Evolutionary conservation across 2,888 invertebrate genomes (phyloP), one percentile per base, ranked within the genome.

Genomic region (Anodontia alba): DNA sequence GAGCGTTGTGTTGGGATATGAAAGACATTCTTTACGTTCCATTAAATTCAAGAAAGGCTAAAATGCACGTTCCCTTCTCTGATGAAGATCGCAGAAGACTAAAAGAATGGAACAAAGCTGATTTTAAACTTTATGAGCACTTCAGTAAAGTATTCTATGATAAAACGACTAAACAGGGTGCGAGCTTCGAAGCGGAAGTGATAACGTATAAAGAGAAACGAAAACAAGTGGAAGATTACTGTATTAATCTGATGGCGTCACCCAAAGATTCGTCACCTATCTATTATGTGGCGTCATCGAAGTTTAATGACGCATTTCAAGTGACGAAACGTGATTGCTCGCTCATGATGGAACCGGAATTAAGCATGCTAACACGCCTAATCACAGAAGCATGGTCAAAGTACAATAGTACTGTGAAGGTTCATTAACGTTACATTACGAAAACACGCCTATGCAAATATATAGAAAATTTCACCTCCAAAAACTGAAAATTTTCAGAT

Each of bases 21-120:
- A 83, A 89, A 66, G 93, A 94, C 72, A 90, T 94, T 23, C 46
- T 94, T 5, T 92, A 90, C 76, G 75, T 91, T 12, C 88, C 86
- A 17, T 83, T 88, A 31, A 91, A 92, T 80, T 70, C 68, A n/a
- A 80, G 81, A 26, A 26, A 49, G 8, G 71, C 46, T 8, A 88
- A 80, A 51, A 17, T 57, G 2, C 71, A 83, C 10, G 54, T 86
- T 10, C 38, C 70, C 10, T 38, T 89, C 17, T 80, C 90, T 17
- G 69, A 70, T 17, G 77, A 73, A 0, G 88, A 90, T 33, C 36
- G 87, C 1, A 36, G 72, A 1, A 80, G 71, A 15, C 84, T 92
- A 46, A 81, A 81, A 54, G 51, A 76, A 15, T 91, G 90, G 88
- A 91, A 91, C 67, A 79, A 75, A 42, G 91, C 91, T 0, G 93